Percentiles rank a stretch among this genome's conserved stretches.
These are phyloP conservation scores for Leptopterna dolabrata DNA, from an alignment of 2,888 invertebrate genomes.

Conservation along the genomic window DNA sequence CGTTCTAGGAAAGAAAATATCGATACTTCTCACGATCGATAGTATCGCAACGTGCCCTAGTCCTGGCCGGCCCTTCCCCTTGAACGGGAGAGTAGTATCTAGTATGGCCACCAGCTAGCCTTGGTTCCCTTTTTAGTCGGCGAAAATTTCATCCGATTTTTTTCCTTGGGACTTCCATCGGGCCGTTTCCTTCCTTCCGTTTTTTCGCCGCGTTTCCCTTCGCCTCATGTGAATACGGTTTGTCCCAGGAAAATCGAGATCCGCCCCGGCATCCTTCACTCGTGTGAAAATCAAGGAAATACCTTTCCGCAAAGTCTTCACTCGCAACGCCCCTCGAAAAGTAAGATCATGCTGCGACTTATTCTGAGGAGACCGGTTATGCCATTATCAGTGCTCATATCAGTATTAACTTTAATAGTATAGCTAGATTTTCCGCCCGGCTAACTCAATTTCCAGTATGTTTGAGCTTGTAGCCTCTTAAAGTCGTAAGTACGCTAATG, in stretches of 20 bases:
- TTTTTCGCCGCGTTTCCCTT: constrained; percentile 8
- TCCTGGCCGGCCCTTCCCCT: constrained; percentile 10
- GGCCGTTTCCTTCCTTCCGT: constrained; percentile 29
- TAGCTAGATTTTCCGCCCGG: background rate
- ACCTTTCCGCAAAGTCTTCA: background rate
- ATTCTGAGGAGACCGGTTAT: constrained; percentile 39
- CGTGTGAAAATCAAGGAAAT: background rate
- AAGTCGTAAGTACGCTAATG: background rate
- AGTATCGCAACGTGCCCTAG: background rate
- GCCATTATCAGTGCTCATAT: constrained; percentile 46
- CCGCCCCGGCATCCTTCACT: background rate
- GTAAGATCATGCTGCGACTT: constrained; percentile 31
- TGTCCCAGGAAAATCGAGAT: background rate
- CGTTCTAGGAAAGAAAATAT: too few relatives aligned
- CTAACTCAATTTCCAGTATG: background rate
- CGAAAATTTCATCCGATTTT: constrained; percentile 31
- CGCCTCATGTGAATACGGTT: background rate
- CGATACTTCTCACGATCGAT: background rate
- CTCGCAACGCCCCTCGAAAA: constrained; percentile 42
- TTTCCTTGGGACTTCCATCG: constrained; percentile 35
- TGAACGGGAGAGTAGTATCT: constrained; percentile 27
- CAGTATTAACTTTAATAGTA: constrained; percentile 22
- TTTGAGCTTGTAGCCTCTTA: background rate
- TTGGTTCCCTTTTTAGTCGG: constrained; percentile 27
- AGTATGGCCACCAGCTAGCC: constrained; percentile 55